Conservation (phyloP, 2,888 invertebrate species). For the Leptopilina myrica region DNA sequence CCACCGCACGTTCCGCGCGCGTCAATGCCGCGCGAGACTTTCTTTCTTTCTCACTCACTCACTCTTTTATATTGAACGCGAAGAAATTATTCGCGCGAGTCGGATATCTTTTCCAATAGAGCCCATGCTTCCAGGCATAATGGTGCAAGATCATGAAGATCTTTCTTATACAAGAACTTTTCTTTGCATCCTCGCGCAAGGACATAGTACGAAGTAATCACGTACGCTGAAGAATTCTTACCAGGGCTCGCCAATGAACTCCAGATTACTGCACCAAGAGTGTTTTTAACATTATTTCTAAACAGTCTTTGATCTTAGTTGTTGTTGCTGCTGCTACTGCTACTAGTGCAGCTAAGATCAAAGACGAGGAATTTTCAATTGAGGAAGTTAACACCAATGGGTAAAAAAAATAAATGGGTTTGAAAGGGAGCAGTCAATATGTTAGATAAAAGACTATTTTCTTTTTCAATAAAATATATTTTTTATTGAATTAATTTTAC, state of each 20-base stretch:
- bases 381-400: too few relatives aligned
- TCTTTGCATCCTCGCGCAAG: constrained; percentile 29
- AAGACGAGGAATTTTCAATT: too few relatives aligned
- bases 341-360: too few relatives aligned
- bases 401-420: too few relatives aligned
- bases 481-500: too few relatives aligned
- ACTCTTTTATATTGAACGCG: constrained; percentile 35
- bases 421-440: too few relatives aligned
- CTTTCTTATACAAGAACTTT: constrained; percentile 24
- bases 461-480: too few relatives aligned
- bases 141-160: constrained; percentile 35
- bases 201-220: constrained; percentile 25
- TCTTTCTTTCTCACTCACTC: constrained; percentile 19
- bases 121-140: constrained; percentile 37
- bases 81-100: constrained; percentile 38
- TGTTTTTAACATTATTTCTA: constrained; percentile 16
- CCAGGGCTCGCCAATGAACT: constrained; percentile 18
- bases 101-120: constrained; percentile 13
- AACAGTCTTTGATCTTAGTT: constrained; percentile 14
- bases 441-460: too few relatives aligned
- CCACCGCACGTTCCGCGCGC: constrained; percentile 41
- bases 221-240: constrained; percentile 11
- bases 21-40: constrained; percentile 35
- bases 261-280: constrained; percentile 9
- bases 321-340: too few relatives aligned